Conservation (phyloP, 2,888 invertebrate genomes). For the Cotesia congregata region DNA sequence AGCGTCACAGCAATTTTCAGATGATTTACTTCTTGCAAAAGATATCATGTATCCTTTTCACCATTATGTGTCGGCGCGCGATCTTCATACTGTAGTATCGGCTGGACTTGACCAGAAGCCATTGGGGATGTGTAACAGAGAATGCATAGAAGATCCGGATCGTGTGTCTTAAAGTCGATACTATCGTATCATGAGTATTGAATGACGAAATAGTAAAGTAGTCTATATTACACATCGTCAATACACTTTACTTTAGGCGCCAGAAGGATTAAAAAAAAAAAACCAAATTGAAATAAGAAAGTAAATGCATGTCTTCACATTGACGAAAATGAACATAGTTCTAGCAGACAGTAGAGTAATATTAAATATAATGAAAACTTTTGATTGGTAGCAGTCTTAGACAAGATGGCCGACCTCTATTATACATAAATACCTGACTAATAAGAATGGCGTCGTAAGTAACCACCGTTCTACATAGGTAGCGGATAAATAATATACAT, state of each 20-base stretch:
- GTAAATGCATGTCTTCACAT: too few species aligned
- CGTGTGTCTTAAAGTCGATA: constrained; percentile 34
- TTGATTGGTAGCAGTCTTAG: constrained; percentile 29
- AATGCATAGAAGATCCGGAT: constrained; percentile 27
- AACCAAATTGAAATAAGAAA: too few species aligned
- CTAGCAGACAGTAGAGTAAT: constrained; percentile 37
- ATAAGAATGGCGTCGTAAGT: constrained; percentile 58
- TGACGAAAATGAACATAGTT: constrained; percentile 53
- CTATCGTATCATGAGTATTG: constrained; percentile 21
- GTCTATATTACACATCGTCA: not conserved
- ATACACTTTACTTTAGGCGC: not conserved
- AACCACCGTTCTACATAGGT: constrained; percentile 43
- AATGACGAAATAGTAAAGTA: constrained; percentile 5
- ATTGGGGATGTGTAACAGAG: constrained; percentile 21
- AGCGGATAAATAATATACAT: constrained; percentile 42
- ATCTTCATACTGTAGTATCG: not conserved
- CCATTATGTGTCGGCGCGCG: constrained; percentile 10
- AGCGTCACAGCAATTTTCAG: constrained; percentile 12
- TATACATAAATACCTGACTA: constrained; percentile 59
- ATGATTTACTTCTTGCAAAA: constrained; percentile 9
- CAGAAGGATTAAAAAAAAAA: too few species aligned
- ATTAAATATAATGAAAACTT: not conserved
- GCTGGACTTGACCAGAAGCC: constrained; percentile 10
- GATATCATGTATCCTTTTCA: not conserved
- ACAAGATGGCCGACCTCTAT: constrained; percentile 59